A percentile compares a stretch with the other conserved stretches of the same genome.
Evolutionary conservation across 2,797 vertebrate species (phyloP).

Genomic region (Bovichtus variegatus): DNA sequence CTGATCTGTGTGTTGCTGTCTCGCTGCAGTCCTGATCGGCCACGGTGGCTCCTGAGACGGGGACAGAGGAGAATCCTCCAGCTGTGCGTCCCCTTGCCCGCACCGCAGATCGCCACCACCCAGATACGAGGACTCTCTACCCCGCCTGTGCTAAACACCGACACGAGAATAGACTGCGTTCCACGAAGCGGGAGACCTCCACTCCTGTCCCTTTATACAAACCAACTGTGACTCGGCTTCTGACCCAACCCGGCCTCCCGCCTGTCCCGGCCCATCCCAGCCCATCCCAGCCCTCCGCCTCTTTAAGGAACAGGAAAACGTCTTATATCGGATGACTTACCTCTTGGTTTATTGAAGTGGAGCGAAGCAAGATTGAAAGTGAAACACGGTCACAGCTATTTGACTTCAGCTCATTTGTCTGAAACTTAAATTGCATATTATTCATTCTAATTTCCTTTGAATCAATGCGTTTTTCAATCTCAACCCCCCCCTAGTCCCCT

Average conservation of each 20-base stretch:
- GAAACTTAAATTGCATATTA: slow-evolving; percentile 33
- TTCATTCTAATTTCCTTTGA: slow-evolving; percentile 41
- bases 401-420: slow-evolving; percentile 25
- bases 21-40: slow-evolving; percentile 82
- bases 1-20: slow-evolving; percentile 22
- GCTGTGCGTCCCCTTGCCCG: slow-evolving; percentile 40
- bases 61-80: slow-evolving; percentile 58
- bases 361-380: slow-evolving; percentile 26
- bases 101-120: slow-evolving; percentile 56
- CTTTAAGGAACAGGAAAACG: slow-evolving; percentile 17
- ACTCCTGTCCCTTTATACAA: slow-evolving; percentile 75
- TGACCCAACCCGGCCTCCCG: slow-evolving; percentile 25
- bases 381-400: slow-evolving; percentile 21
- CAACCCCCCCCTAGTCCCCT: slow-evolving; percentile 9
- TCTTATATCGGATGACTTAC: slow-evolving; percentile 29
- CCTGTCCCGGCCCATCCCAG: slow-evolving; percentile 1
- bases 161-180: slow-evolving; percentile 61
- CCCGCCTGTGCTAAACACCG: slow-evolving; percentile 58
- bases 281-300: slow-evolving; percentile 7
- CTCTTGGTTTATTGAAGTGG: slow-evolving; percentile 14
- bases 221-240: slow-evolving; percentile 72
- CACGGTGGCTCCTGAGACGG: slow-evolving; percentile 53
- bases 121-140: slow-evolving; percentile 58
- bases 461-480: slow-evolving; percentile 21
- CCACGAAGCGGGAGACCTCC: slow-evolving; percentile 61